Base-by-base conservation (phyloP, 2,797 vertebrate genomes). In the Tiaroga cobitis region DNA sequence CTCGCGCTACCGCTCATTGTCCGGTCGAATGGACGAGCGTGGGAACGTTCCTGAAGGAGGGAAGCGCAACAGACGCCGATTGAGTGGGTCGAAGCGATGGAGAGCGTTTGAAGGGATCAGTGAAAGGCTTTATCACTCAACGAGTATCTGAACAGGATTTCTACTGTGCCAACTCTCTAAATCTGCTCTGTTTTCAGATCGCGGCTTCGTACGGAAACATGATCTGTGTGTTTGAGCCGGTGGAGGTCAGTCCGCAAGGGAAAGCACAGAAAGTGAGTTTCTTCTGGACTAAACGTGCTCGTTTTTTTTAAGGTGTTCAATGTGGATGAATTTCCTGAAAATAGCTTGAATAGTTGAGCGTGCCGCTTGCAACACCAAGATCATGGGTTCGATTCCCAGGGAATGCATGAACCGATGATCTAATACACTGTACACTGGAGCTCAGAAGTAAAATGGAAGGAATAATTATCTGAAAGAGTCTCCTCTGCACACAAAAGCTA, bases 191-290 rank as follows among this genome's bases (percentile, higher is more conserved):
- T 43, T 59, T 85, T 59, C 93, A 99, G 98, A 98, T 99, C 95
- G 98, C 98, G 93, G 98, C 97, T 93, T 99, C 97, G 87, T 99
- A 99, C 7, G 98, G 97, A 92, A 97, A 96, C 81, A 92, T 95
- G 65, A 94, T 99, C 89, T 98, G 96, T 90, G 91, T 99, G 88
- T 99, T 99, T 95, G 97, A 99, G 91, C 97, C 98, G 67, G 90
- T 97, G 90, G 94, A 92, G 80, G 86, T 95, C 69, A 96, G 96
- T 92, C 93, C 94, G 90, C 96, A 95, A 92, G 95, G 93, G 85
- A 91, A 91, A 89, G 90, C 88, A 21, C 88, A 91, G 88, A 92
- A 94, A 85, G 97, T 99, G 89, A 97, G 97, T 97, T 83, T 72
- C 16, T 54, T 74, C 19, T 83, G 41, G 41, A 34, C 1, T 54